Conservation (phyloP, 1,140 invertebrate genomes). For the Drosophila teissieri region DNA sequence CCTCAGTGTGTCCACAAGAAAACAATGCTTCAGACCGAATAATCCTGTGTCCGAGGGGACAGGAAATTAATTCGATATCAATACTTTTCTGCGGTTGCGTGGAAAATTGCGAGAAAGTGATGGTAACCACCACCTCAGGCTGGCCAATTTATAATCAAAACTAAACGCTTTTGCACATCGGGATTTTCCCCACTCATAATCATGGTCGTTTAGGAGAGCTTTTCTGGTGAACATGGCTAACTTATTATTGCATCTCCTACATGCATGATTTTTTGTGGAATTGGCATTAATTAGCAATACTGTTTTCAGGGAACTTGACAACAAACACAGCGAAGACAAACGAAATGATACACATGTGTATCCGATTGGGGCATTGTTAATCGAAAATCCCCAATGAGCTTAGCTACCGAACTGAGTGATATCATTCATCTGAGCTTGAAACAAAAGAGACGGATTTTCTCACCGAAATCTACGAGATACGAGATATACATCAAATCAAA, state of each 20-base stretch:
- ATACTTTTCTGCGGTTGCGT: constrained; percentile 18
- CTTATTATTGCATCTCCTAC: background rate
- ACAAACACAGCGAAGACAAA: background rate
- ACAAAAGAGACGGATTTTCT: constrained; percentile 33
- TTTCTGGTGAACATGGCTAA: background rate
- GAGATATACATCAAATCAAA: constrained; percentile 28
- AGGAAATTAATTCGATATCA: constrained; percentile 68
- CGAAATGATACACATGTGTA: no score
- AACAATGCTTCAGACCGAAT: constrained; percentile 5
- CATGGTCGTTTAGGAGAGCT: background rate
- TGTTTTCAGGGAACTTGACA: background rate
- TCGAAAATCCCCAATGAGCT: background rate
- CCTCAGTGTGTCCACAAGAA: constrained; percentile 1
- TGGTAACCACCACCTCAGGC: constrained; percentile 31
- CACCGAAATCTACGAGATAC: constrained; percentile 20
- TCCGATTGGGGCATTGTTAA: background rate
- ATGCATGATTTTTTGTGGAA: background rate
- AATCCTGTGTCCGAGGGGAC: constrained; percentile 18
- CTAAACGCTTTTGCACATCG: constrained; percentile 6
- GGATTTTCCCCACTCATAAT: constrained; percentile 16
- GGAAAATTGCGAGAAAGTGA: constrained; percentile 52
- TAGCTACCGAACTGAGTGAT: constrained; percentile 9
- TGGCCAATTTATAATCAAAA: constrained; percentile 12
- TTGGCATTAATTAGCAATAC: background rate
- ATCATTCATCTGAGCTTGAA: constrained; percentile 3